These are phyloP conservation scores for Picathartes gymnocephalus DNA, from an alignment of 2,113 vertebrate species.

Conservation along the genomic window DNA sequence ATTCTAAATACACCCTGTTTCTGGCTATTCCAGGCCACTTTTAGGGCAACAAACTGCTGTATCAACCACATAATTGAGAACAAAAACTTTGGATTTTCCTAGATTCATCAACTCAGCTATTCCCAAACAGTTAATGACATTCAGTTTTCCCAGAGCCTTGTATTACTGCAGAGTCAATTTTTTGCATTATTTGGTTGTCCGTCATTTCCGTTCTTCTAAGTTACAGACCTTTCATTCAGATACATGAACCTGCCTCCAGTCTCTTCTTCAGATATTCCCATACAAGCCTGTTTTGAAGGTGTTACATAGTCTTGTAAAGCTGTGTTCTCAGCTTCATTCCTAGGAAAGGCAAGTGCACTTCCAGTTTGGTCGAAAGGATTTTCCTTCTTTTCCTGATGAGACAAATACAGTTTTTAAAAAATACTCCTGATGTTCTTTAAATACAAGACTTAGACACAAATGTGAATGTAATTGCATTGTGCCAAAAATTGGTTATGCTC, in stretches of 20 bases:
- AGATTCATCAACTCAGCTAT: neutral
- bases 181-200: neutral
- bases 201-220: neutral
- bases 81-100: neutral
- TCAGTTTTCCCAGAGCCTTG: neutral
- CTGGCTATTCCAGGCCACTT: neutral
- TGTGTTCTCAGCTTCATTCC: neutral
- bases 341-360: neutral
- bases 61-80: neutral
- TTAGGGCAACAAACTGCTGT: neutral
- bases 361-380: neutral
- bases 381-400: neutral
- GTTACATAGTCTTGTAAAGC: neutral
- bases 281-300: neutral
- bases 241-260: neutral
- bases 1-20: neutral
- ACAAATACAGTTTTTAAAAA: neutral
- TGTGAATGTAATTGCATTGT: neutral
- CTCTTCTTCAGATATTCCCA: neutral
- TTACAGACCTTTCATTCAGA: neutral
- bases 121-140: neutral
- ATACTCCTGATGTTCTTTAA: neutral
- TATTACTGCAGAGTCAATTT: neutral
- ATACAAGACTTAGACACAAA: neutral
- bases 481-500: neutral